These are phyloP conservation scores for Bathynomus jamesi DNA, from an alignment of 1,140 invertebrate genomes.

Conservation along the genomic window DNA sequence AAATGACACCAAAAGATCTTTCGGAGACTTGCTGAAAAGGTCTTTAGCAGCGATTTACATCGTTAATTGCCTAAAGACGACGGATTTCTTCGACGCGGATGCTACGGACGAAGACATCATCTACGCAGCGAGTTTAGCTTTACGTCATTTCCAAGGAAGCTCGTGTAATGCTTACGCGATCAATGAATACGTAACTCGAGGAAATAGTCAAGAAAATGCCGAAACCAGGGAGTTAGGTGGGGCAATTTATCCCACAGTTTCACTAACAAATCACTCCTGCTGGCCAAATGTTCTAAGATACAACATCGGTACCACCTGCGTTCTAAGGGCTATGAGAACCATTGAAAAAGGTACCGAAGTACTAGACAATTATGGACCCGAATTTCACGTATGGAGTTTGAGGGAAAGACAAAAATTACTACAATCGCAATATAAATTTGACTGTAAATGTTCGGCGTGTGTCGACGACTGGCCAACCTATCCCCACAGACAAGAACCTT, in stretches of 20 bases:
- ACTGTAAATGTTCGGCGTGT: constrained; percentile 52
- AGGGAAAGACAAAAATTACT: constrained; percentile 40
- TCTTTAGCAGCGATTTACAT: constrained; percentile 51
- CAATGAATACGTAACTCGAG: constrained; percentile 47
- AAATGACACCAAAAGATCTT: constrained; percentile 36
- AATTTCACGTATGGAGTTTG: constrained; percentile 44
- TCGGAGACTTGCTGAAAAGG: constrained; percentile 48
- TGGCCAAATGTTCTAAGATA: constrained; percentile 53
- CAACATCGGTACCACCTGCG: constrained; percentile 44
- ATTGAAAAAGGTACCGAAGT: constrained; percentile 51
- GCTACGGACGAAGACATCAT: constrained; percentile 39
- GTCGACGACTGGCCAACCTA: constrained; percentile 46
- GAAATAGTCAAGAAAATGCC: constrained; percentile 39
- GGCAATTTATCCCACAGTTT: constrained; percentile 54
- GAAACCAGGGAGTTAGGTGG: constrained; percentile 50
- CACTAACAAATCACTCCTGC: constrained; percentile 56
- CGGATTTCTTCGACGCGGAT: constrained; percentile 40
- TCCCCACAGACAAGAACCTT: constrained; percentile 6
- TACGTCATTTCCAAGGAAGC: constrained; percentile 52
- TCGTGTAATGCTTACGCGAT: constrained; percentile 60
- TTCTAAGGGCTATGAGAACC: constrained; percentile 48
- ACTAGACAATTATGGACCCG: constrained; percentile 55
- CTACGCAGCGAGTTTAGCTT: constrained; percentile 43
- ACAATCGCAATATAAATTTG: constrained; percentile 52
- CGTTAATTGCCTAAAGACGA: constrained; percentile 46